Evolutionary conservation across 2,113 vertebrate species (phyloP), one percentile per base, ranked within the genome.

Genomic region (Corythoichthys intestinalis): DNA sequence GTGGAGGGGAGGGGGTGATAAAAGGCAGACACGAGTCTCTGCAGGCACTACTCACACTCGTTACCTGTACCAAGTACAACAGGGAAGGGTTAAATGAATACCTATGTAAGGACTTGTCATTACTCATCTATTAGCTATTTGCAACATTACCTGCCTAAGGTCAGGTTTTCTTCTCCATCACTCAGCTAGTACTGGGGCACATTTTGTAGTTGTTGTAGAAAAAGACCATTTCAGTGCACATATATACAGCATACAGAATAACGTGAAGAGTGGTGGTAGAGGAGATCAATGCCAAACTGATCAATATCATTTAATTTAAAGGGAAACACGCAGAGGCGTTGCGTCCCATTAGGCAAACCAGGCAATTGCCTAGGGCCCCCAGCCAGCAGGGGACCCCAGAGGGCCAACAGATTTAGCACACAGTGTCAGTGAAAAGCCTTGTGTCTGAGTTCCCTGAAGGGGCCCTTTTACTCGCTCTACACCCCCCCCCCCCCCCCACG

Each of bases 111-210:
- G 71, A 70, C 69, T 73, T 90, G 88, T 85, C 87, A 89, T 92
- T 87, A 91, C 87, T 91, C 90, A 91, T 50, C 82, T 72, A 75
- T 80, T 80, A 80, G 83, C 78, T 80, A 87, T 88, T 70, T 85
- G 80, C 84, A 87, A 77, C 72, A 77, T 67, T 79, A 80, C 67
- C 78, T 71, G 83, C 88, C 86, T 17, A 12, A 58, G 84, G 87
- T 75, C 13, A 76, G 62, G 57, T 76, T 78, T 76, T 66, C 73
- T 61, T 70, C 73, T 50, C 68, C 71, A 77, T 88, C 88, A 79
- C 64, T 88, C 86, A 83, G 71, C 41, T 60, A 4, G 17, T 20
- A 47, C 34, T 64, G 70, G 75, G 69, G 34, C 3, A 37, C 74
- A 48, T 77, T 63, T 60, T n/a, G n/a, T n/a, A n/a, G n/a, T n/a